These are phyloP conservation scores for Netelia virgata DNA, from an alignment of 2,888 invertebrate species.

Conservation along the genomic window DNA sequence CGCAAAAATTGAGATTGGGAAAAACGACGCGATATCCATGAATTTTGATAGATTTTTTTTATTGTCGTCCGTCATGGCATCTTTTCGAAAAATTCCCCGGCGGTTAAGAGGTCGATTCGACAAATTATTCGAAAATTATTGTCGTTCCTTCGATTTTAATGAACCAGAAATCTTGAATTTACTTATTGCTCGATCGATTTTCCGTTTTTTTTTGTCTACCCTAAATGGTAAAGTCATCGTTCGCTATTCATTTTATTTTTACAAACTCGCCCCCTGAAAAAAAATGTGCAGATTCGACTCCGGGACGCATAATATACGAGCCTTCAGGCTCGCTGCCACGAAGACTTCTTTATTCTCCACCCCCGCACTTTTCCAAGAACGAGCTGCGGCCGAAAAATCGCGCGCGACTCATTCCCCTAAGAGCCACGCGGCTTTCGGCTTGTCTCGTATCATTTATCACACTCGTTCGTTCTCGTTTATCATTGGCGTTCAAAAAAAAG, in stretches of 20 bases:
- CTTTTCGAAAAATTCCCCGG: too few relatives aligned
- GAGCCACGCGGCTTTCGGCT: conserved; percentile 1
- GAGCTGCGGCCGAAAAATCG: conserved; percentile 34
- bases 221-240: conserved; percentile 15
- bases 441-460: conserved; percentile 69
- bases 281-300: background rate
- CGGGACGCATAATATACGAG: conserved; percentile 26
- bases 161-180: background rate
- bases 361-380: conserved; percentile 21
- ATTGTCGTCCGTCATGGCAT: too few relatives aligned
- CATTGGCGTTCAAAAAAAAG: conserved; percentile 40
- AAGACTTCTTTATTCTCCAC: conserved; percentile 26
- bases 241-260: conserved; percentile 33
- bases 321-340: conserved; percentile 39
- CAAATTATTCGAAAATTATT: too few relatives aligned
- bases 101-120: too few relatives aligned
- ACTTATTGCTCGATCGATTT: conserved; percentile 3
- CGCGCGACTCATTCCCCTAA: background rate
- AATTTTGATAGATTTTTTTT: too few relatives aligned
- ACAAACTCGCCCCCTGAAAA: background rate
- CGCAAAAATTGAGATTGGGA: too few relatives aligned
- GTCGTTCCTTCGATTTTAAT: too few relatives aligned
- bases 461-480: conserved; percentile 71
- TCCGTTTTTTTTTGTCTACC: background rate
- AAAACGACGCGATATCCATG: too few relatives aligned